Evolutionary conservation across 35 echinoderm and acorn worm genomes (phyloP).

Genomic region (Acanthaster planci): DNA sequence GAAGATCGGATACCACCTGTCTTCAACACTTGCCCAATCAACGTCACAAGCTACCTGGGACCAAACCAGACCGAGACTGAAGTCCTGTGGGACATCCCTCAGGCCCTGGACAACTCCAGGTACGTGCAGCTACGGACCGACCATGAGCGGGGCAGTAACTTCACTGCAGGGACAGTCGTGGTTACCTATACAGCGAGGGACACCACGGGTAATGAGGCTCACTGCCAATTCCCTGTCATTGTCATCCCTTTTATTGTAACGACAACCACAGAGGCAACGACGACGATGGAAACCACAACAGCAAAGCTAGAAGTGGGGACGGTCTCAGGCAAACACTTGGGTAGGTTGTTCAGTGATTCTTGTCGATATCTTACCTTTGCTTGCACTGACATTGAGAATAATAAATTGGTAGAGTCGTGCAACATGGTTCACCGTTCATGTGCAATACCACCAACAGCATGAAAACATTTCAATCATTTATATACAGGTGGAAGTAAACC

Average conservation of each 20-base stretch:
- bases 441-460: too few species aligned
- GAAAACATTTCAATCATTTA: too few species aligned
- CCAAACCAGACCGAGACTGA: neutral
- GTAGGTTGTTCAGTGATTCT: too few species aligned
- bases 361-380: too few species aligned
- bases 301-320: neutral
- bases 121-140: neutral
- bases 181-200: conserved; percentile 8
- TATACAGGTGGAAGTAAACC: too few species aligned
- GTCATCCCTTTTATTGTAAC: neutral
- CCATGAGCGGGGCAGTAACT: neutral
- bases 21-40: neutral
- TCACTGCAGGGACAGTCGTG: neutral
- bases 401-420: too few species aligned
- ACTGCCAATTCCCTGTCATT: conserved; percentile 11
- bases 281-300: neutral
- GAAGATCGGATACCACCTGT: neutral
- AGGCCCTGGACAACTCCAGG: neutral
- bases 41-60: neutral
- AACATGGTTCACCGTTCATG: too few species aligned
- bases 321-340: neutral
- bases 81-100: neutral
- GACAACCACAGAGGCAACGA: neutral
- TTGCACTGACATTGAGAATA: too few species aligned
- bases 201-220: neutral